Evolutionary conservation across 2,113 vertebrate species (phyloP).

Genomic region (Eolophus roseicapilla): DNA sequence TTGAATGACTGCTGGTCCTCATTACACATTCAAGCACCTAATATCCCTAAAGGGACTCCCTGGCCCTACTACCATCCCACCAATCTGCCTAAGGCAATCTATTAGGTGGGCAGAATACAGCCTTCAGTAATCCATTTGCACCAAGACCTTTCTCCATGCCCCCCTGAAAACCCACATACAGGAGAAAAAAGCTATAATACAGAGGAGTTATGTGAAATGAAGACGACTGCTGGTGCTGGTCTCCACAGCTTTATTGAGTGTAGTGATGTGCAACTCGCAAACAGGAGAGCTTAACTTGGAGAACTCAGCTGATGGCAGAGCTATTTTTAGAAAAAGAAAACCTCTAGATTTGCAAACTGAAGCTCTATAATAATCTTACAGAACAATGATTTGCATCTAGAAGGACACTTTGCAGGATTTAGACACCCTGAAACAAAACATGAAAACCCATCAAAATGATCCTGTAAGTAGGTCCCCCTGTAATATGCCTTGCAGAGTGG

Average conservation of each 20-base stretch:
- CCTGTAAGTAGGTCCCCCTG: neutral
- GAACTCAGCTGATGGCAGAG: neutral
- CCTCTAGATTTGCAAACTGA: neutral
- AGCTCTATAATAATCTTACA: neutral
- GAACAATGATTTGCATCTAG: too few relatives aligned
- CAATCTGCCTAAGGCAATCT: neutral
- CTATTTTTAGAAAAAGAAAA: neutral
- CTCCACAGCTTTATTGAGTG: neutral
- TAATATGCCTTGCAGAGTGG: neutral
- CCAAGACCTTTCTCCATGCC: neutral
- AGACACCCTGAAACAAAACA: neutral
- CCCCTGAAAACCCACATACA: neutral
- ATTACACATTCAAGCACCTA: neutral
- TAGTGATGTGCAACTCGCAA: neutral
- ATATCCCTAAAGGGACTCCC: neutral
- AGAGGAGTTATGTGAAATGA: neutral
- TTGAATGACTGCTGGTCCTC: neutral
- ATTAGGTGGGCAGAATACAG: neutral
- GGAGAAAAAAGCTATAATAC: neutral
- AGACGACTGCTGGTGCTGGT: neutral
- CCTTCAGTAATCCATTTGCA: neutral
- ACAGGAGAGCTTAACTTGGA: neutral
- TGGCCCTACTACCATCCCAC: neutral
- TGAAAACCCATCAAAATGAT: neutral
- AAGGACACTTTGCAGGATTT: neutral